Base-by-base conservation (phyloP, 2,797 vertebrate genomes). In the Pyrocephalus nanus region DNA sequence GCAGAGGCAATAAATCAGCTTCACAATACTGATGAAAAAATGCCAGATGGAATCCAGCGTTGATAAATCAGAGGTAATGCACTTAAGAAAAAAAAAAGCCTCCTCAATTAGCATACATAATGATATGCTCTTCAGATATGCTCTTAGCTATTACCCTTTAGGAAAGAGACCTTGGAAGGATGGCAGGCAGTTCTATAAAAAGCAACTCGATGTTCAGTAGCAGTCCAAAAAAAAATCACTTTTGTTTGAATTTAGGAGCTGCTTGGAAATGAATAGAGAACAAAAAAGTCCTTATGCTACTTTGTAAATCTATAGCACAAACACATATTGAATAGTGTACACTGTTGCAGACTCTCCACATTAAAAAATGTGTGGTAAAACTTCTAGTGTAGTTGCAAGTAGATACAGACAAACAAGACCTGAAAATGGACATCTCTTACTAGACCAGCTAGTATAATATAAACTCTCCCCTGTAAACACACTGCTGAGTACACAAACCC, bases 1-100 rank as follows among this genome's bases (percentile, higher is more conserved):
- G 62, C 34, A 84, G 65, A 86, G 15, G 19, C 72, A 92, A 88
- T 90, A 86, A 94, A 89, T 95, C 90, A 95, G 30, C 50, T 75
- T 45, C 4, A 11, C 47, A 55, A 25, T 30, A 34, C 14, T 38
- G 58, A 84, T 9, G 8, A 71, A 92, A 91, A 90, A 90, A 78
- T 75, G 57, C n/a, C 70, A 75, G 61, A 61, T 51, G 54, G 45
- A 92, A 95, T 93, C 74, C 69, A 83, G 26, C 0, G 0, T 6
- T 93, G 95, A 65, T 86, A 80, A 90, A 92, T 93, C 90, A 92
- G 69, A 82, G 20, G 30, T 77, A 71, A 85, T 9, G 19, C 36
- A 79, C 61, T 57, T 77, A 34, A 93, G 85, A 45, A 86, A 73
- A 38, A 73, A 38, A 72, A 82, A 57, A 45, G 4, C 1, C 5